These are phyloP conservation scores for Melanogrammus aeglefinus DNA, from an alignment of 2,797 vertebrate genomes.

Conservation along the genomic window DNA sequence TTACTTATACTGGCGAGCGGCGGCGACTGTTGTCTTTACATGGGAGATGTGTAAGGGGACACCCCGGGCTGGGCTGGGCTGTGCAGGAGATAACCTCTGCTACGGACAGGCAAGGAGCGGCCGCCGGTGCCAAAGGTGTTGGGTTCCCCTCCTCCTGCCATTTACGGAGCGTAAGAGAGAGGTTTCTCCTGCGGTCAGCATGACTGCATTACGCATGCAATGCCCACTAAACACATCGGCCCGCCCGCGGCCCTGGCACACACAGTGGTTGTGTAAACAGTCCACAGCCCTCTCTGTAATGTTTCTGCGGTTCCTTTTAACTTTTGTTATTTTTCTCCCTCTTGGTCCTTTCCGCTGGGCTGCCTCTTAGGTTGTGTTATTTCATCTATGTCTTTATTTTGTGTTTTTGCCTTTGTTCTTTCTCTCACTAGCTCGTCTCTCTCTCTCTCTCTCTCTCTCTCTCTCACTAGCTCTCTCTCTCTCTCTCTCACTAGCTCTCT, in stretches of 20 bases:
- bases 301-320: constrained; percentile 27
- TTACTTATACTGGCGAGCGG: constrained; percentile 72
- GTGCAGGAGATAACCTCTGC: constrained; percentile 69
- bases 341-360: constrained; percentile 33
- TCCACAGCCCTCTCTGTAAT: not conserved
- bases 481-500: constrained; percentile 56
- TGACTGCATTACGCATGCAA: constrained; percentile 37
- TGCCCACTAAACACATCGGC: constrained; percentile 42
- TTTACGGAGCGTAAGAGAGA: constrained; percentile 63
- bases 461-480: constrained; percentile 31
- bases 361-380: not conserved
- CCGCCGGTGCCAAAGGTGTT: constrained; percentile 62
- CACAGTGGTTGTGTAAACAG: too few species aligned
- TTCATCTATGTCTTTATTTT: constrained; percentile 30
- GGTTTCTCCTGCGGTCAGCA: constrained; percentile 69
- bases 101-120: constrained; percentile 55
- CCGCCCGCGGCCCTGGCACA: constrained; percentile 29
- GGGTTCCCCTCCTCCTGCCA: constrained; percentile 68
- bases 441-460: constrained; percentile 51
- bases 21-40: constrained; percentile 74
- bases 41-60: constrained; percentile 67
- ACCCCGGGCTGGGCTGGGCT: constrained; percentile 56
- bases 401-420: constrained; percentile 22
- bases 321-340: constrained; percentile 33
- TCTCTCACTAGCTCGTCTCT: too few species aligned